A percentile compares a stretch with the other conserved stretches of the same genome.
Evolutionary conservation across 1,140 invertebrate species (phyloP).

Genomic region (Lepidotrigona ventralis): DNA sequence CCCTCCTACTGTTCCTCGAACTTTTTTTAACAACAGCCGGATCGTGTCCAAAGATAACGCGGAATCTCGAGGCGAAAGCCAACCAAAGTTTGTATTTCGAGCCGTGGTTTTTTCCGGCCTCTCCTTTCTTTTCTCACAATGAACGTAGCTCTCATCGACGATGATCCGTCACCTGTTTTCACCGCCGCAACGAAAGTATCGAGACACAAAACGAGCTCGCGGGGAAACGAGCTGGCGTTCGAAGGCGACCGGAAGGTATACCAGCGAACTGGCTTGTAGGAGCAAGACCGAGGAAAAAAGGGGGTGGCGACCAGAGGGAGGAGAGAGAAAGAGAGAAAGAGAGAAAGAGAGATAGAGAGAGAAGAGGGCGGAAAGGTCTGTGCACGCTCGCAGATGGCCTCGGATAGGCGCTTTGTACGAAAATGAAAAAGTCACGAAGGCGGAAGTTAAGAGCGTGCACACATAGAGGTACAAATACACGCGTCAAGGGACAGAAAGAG

Average conservation of each 20-base stretch:
- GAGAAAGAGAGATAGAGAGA: too few species aligned
- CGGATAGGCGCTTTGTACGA: constrained; percentile 64
- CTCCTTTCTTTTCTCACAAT: neutral
- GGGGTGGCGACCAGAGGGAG: neutral
- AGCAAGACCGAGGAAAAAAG: neutral
- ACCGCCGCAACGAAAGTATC: constrained; percentile 17
- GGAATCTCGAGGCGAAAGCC: neutral
- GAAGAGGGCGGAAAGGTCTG: neutral
- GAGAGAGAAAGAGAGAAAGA: neutral
- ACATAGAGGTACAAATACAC: constrained; percentile 51
- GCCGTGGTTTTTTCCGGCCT: too few species aligned
- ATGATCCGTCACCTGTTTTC: constrained; percentile 9
- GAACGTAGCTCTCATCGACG: neutral
- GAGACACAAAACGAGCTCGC: neutral
- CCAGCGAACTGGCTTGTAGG: too few species aligned
- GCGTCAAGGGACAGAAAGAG: constrained; percentile 37
- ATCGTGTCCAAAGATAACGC: constrained; percentile 14
- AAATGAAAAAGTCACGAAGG: constrained; percentile 67
- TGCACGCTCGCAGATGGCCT: constrained; percentile 52
- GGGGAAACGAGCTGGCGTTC: neutral
- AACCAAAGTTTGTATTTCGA: neutral
- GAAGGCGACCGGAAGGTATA: neutral
- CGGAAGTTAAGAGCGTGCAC: constrained; percentile 58
- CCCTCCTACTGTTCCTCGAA: neutral
- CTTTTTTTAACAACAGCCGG: constrained; percentile 21